Conservation (phyloP, 2,888 invertebrate species). For the Norana najaformis region DNA sequence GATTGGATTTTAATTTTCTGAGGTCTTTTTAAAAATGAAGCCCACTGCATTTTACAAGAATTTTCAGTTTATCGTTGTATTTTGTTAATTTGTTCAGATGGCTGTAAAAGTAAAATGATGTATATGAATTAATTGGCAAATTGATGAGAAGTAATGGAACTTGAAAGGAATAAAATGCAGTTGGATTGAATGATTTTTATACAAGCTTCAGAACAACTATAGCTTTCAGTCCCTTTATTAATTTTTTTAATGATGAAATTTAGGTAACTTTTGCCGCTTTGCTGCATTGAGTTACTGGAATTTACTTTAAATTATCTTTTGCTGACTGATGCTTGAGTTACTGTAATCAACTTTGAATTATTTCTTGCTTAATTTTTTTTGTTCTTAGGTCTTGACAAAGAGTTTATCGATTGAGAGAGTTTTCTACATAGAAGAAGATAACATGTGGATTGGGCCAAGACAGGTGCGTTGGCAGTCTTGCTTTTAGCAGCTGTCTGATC, state of each 20-base stretch:
- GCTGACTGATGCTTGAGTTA: too few species aligned
- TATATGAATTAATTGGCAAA: not conserved
- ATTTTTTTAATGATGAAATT: not conserved
- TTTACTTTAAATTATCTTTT: too few species aligned
- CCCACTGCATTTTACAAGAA: not conserved
- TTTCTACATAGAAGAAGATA: conserved; percentile 67
- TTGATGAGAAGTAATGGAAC: not conserved
- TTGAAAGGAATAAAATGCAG: not conserved
- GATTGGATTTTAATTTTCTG: not conserved
- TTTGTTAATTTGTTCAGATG: not conserved
- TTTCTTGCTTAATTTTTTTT: not conserved
- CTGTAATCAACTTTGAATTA: too few species aligned
- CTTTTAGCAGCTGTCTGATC: not conserved
- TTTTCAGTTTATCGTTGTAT: too few species aligned
- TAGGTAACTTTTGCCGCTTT: not conserved
- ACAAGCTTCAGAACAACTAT: not conserved
- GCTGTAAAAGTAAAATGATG: not conserved
- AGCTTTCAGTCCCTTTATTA: not conserved
- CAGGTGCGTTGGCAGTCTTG: conserved; percentile 38
- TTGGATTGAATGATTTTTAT: not conserved
- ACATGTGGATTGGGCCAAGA: conserved; percentile 86
- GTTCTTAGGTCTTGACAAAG: conserved; percentile 75
- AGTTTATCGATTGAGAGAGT: conserved; percentile 80
- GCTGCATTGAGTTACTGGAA: too few species aligned
- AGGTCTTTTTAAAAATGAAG: too few species aligned